Evolutionary conservation across 2,797 vertebrate species (phyloP).

Genomic region (Eulemur coronatus): DNA sequence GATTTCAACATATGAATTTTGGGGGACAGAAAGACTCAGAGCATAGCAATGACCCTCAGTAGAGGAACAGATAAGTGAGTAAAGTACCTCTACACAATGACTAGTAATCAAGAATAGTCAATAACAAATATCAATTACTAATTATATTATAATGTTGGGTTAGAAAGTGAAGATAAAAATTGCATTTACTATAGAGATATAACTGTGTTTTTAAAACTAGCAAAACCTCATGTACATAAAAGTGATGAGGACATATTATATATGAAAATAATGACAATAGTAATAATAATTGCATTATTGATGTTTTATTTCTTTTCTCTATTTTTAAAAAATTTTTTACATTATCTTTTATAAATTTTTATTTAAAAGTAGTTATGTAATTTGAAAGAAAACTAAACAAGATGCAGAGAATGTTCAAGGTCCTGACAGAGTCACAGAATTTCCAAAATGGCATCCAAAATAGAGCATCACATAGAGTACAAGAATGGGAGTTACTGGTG

Average conservation of each 20-base stretch:
- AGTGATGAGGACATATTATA: background rate
- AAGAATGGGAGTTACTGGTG: background rate
- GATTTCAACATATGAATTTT: background rate
- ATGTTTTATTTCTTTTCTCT: background rate
- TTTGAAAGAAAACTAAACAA: background rate
- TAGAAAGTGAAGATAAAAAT: background rate
- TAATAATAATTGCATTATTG: background rate
- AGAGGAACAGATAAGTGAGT: background rate
- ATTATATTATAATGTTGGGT: background rate
- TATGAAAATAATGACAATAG: background rate
- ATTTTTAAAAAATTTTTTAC: background rate
- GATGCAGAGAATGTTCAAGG: background rate
- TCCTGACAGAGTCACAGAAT: background rate
- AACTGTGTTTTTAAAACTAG: slow-evolving; percentile 3
- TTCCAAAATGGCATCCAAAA: background rate
- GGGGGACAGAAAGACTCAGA: background rate
- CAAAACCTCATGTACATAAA: background rate
- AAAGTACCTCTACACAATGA: background rate
- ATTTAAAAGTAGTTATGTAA: background rate
- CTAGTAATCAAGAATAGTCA: background rate
- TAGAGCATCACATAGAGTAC: background rate
- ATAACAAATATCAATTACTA: background rate
- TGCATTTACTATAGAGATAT: background rate
- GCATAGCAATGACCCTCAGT: background rate
- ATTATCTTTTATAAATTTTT: background rate